Evolutionary conservation across 2,888 invertebrate species (phyloP).

Genomic region (Diloba caeruleocephala): DNA sequence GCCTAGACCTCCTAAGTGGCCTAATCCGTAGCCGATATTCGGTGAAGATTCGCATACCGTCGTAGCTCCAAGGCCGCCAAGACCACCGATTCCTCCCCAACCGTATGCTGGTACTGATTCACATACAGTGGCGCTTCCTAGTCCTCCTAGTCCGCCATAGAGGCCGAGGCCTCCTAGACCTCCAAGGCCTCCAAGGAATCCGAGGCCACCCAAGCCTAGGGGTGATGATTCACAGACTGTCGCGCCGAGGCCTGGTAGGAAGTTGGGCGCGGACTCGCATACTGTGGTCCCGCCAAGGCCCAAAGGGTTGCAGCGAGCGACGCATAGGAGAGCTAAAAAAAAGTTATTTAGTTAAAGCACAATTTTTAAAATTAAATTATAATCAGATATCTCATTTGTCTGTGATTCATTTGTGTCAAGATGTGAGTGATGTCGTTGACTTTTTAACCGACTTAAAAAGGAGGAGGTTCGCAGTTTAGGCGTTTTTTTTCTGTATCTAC

Average conservation of each 20-base stretch:
- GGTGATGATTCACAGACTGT: constrained; percentile 49
- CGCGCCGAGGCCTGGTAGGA: constrained; percentile 33
- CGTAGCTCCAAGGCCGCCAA: constrained; percentile 7
- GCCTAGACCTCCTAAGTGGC: constrained; percentile 32
- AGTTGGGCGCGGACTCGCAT: constrained; percentile 60
- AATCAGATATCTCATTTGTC: too few relatives aligned
- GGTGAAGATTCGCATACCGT: constrained; percentile 17
- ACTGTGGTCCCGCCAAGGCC: constrained; percentile 61
- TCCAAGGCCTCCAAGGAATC: constrained; percentile 29
- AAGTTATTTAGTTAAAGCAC: too few relatives aligned
- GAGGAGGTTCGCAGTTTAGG: too few relatives aligned
- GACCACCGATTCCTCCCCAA: constrained; percentile 23
- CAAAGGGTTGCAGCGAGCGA: constrained; percentile 65
- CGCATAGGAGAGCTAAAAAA: constrained; percentile 64
- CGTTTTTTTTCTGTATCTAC: too few relatives aligned
- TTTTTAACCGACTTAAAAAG: too few relatives aligned
- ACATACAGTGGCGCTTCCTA: constrained; percentile 25
- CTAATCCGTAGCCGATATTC: background rate
- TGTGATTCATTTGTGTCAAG: too few relatives aligned
- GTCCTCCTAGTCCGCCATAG: constrained; percentile 19
- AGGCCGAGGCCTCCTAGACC: constrained; percentile 32
- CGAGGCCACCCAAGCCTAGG: constrained; percentile 32
- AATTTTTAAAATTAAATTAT: too few relatives aligned
- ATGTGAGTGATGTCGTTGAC: too few relatives aligned
- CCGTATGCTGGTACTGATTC: constrained; percentile 29